These are phyloP conservation scores for Bostrychus sinensis DNA, from an alignment of 2,113 vertebrate species.

Conservation along the genomic window DNA sequence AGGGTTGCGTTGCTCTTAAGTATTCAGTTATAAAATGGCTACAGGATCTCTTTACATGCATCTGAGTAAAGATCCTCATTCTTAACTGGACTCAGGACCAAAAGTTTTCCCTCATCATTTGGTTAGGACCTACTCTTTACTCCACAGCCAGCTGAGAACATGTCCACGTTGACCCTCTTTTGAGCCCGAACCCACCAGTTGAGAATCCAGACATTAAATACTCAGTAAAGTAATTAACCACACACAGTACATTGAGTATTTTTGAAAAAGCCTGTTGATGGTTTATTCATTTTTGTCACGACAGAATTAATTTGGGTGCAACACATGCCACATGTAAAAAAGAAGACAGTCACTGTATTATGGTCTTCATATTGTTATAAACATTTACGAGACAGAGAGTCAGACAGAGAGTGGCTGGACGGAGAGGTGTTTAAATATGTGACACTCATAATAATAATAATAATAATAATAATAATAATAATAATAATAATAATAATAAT, in stretches of 20 bases:
- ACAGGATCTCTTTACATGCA: too few relatives aligned
- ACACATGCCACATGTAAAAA: constrained; percentile 86
- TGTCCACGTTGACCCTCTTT: too few relatives aligned
- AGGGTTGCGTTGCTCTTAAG: too few relatives aligned
- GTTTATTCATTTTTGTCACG: constrained; percentile 84
- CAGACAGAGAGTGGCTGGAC: constrained; percentile 61
- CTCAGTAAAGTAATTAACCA: too few relatives aligned
- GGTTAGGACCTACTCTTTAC: too few relatives aligned
- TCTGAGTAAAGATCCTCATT: too few relatives aligned
- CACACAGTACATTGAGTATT: constrained; percentile 23
- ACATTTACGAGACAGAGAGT: constrained; percentile 79
- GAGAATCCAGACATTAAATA: too few relatives aligned
- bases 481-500: neutral
- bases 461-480: neutral
- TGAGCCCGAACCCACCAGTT: too few relatives aligned
- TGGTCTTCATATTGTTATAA: constrained; percentile 78
- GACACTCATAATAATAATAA: neutral
- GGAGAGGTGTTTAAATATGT: constrained; percentile 58
- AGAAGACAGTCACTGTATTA: constrained; percentile 78
- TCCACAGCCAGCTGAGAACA: too few relatives aligned
- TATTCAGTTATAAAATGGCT: too few relatives aligned
- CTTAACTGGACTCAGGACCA: too few relatives aligned
- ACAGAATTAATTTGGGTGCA: constrained; percentile 79
- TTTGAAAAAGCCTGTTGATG: constrained; percentile 81
- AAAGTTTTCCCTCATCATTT: too few relatives aligned